Conservation (phyloP, 2,888 invertebrate genomes). For the Trachelus tabidus region DNA sequence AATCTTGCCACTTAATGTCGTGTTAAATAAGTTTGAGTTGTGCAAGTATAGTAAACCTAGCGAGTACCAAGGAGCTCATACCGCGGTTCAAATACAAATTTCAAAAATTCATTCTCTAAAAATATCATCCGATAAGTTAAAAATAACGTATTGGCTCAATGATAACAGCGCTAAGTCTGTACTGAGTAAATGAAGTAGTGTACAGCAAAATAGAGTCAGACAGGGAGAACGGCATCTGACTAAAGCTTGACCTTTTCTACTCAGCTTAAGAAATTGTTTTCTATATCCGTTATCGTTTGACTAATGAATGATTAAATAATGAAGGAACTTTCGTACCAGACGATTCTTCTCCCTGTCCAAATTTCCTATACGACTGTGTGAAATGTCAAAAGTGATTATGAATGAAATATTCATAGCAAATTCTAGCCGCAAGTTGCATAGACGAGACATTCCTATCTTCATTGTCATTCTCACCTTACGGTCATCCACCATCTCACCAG, state of each 20-base stretch:
- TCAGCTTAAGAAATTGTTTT: neutral
- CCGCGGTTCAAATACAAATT: neutral
- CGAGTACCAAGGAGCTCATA: neutral
- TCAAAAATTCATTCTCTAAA: neutral
- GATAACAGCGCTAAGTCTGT: neutral
- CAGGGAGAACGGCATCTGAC: neutral
- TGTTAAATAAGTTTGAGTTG: neutral
- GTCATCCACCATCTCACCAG: slow-evolving; percentile 93
- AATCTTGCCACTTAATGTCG: neutral
- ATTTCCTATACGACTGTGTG: slow-evolving; percentile 31
- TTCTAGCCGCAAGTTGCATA: slow-evolving; percentile 54
- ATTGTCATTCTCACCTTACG: slow-evolving; percentile 78
- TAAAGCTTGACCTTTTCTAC: neutral
- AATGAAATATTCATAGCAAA: slow-evolving; percentile 26
- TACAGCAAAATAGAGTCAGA: neutral
- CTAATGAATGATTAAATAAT: neutral
- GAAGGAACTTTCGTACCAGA: neutral
- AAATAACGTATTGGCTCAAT: neutral
- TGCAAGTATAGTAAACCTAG: neutral
- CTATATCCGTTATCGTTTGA: neutral
- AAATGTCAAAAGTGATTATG: slow-evolving; percentile 20
- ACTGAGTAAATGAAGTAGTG: neutral
- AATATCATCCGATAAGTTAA: no score
- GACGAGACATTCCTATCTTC: slow-evolving; percentile 46
- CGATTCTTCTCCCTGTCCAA: slow-evolving; percentile 30